Percentiles rank a stretch among this genome's conserved stretches.
Evolutionary conservation across 2,888 invertebrate species (phyloP).

Genomic region (Plebejus argus): DNA sequence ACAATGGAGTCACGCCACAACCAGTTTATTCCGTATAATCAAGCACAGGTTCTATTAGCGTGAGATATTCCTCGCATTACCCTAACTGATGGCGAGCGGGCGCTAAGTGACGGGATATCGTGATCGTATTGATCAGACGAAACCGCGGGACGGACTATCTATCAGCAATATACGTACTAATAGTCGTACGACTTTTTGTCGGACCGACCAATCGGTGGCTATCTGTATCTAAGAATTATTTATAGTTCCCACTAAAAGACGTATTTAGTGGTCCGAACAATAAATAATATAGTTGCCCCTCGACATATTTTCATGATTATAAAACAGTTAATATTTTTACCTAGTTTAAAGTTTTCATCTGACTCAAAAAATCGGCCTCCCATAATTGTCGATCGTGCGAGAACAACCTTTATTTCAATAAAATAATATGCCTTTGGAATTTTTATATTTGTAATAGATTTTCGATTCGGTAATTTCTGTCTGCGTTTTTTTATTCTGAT

Average conservation of each 20-base stretch:
- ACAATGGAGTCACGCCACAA: constrained; percentile 48
- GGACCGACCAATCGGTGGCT: neutral
- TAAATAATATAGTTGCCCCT: no score
- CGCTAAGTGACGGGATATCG: constrained; percentile 54
- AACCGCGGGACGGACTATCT: neutral
- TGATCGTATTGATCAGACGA: constrained; percentile 43
- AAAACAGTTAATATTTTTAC: no score
- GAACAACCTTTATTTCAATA: neutral
- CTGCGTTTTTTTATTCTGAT: constrained; percentile 30
- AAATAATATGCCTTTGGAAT: neutral
- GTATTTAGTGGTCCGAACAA: no score
- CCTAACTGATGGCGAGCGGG: constrained; percentile 60
- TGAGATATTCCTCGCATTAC: constrained; percentile 69
- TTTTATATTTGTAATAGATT: neutral
- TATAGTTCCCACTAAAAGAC: no score
- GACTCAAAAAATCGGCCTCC: no score
- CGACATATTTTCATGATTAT: no score
- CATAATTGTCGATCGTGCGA: no score
- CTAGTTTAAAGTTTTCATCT: no score
- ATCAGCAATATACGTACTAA: no score
- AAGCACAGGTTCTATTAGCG: constrained; percentile 58
- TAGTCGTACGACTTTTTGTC: neutral
- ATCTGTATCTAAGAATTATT: no score
- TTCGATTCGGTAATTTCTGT: neutral
- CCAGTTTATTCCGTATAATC: constrained; percentile 53